Conservation (phyloP, 2,797 vertebrate species). For the Sphaeramia orbicularis region DNA sequence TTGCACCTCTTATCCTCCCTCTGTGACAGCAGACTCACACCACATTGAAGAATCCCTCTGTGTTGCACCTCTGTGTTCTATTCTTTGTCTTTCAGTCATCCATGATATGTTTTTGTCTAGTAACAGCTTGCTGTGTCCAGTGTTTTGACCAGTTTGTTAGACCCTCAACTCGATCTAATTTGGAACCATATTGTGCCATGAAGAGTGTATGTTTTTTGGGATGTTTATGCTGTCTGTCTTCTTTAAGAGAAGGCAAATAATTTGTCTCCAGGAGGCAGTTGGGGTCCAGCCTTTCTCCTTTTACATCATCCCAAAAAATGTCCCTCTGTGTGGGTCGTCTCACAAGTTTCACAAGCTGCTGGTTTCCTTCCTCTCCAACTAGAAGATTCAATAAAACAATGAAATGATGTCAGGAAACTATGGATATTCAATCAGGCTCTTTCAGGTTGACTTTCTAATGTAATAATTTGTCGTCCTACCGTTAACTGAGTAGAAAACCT, state of each 20-base stretch:
- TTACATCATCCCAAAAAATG: conserved; percentile 84
- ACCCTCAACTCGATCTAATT: conserved; percentile 6
- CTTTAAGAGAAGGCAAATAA: conserved; percentile 16
- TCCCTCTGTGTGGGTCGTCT: conserved; percentile 72
- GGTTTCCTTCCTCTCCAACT: conserved; percentile 30
- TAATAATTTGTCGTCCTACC: conserved; percentile 37
- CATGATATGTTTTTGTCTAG: conserved; percentile 26
- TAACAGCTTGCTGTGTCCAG: neutral
- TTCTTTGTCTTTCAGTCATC: conserved; percentile 40
- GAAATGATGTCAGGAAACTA: neutral
- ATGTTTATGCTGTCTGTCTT: conserved; percentile 8
- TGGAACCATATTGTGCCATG: neutral
- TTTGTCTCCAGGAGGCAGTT: conserved; percentile 53
- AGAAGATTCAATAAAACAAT: conserved; percentile 5
- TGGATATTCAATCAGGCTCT: neutral
- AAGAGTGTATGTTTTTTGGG: neutral
- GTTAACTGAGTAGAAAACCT: conserved; percentile 44
- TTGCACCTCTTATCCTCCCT: conserved; percentile 23
- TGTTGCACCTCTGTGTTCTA: neutral
- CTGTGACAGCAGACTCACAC: conserved; percentile 13
- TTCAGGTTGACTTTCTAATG: neutral
- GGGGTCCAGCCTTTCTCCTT: conserved; percentile 70
- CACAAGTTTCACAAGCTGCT: conserved; percentile 56
- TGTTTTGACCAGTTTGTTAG: conserved; percentile 9
- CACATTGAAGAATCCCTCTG: conserved; percentile 14